A percentile compares a stretch with the other conserved stretches of the same genome.
Evolutionary conservation across 2,113 vertebrate species (phyloP).

Genomic region (Psophia crepitans): DNA sequence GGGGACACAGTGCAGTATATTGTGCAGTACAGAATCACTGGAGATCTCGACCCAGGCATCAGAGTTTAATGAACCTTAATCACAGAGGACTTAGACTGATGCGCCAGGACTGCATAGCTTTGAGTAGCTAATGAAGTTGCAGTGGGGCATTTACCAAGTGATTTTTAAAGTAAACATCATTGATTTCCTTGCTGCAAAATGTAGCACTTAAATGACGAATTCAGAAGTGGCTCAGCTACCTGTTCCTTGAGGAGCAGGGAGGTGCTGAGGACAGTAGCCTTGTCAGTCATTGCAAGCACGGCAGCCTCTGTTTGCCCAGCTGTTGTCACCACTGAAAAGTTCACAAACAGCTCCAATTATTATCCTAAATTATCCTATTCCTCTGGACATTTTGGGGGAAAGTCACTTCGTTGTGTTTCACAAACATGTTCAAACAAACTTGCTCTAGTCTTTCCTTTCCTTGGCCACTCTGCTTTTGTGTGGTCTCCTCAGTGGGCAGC

Average conservation of each 20-base stretch:
- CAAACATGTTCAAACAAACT: background rate
- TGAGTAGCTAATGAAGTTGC: background rate
- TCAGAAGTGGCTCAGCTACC: background rate
- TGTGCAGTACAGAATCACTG: background rate
- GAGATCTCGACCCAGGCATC: background rate
- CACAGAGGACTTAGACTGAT: background rate
- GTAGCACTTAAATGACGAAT: background rate
- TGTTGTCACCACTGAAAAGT: background rate
- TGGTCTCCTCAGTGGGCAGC: background rate
- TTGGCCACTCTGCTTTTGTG: background rate
- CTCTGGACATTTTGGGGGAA: background rate
- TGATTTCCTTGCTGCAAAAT: background rate
- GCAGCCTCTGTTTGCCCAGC: background rate
- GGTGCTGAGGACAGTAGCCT: background rate
- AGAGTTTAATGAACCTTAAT: background rate
- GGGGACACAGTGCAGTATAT: background rate
- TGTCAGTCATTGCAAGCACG: background rate
- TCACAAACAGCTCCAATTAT: background rate
- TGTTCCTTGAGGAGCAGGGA: background rate
- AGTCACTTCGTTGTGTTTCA: accelerated
- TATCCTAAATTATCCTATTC: background rate
- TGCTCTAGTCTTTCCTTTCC: background rate
- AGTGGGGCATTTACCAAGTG: background rate
- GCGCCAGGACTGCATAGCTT: background rate
- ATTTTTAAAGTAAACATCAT: background rate